Conservation (phyloP, 2,797 vertebrate species). For the Cyclura pinguis region DNA sequence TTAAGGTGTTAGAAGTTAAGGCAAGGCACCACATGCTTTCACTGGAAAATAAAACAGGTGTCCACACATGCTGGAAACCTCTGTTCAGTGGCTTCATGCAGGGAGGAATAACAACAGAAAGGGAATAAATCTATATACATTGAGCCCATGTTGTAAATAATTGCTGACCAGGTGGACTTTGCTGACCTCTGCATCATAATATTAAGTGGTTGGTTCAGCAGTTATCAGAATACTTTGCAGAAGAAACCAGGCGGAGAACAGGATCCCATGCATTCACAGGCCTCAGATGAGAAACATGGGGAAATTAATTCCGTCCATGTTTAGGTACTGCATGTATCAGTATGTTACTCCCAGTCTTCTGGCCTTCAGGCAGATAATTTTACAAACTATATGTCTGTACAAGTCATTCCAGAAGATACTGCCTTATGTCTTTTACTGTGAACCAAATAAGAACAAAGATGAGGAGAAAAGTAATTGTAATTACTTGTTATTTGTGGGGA, state of each 20-base stretch:
- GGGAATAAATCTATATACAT: not conserved
- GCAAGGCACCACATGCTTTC: not conserved
- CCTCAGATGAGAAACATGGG: not conserved
- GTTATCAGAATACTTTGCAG: not conserved
- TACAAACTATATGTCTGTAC: not conserved
- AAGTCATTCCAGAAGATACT: not conserved
- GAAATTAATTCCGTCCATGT: not conserved
- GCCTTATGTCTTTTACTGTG: not conserved
- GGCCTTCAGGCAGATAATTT: not conserved
- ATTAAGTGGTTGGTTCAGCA: slow-evolving; percentile 2
- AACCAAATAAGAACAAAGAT: not conserved
- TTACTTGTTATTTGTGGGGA: not conserved
- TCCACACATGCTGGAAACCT: not conserved
- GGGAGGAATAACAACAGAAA: not conserved
- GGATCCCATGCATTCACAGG: not conserved
- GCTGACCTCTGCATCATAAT: not conserved
- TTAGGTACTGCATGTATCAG: no score
- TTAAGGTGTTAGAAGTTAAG: slow-evolving; percentile 6
- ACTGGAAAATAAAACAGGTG: not conserved
- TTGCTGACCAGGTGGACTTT: not conserved
- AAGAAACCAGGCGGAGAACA: not conserved
- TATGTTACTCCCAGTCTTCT: no score
- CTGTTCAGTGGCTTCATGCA: not conserved
- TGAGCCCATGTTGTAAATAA: not conserved
- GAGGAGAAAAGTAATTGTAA: not conserved